A percentile compares a stretch with the other conserved stretches of the same genome.
These are phyloP conservation scores for Acomys russatus DNA, from an alignment of 2,797 vertebrate genomes.

Conservation along the genomic window DNA sequence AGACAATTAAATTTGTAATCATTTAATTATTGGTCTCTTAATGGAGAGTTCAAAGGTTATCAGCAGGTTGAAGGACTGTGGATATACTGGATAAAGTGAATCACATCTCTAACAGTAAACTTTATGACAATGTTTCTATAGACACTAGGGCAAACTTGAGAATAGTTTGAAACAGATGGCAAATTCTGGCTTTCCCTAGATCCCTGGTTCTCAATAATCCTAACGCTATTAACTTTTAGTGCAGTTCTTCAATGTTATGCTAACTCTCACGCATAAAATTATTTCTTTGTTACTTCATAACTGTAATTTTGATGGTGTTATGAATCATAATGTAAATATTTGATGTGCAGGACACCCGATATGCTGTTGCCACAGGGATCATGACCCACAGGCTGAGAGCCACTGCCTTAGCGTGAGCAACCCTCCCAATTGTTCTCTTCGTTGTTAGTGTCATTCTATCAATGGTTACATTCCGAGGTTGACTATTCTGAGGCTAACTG, in stretches of 20 bases:
- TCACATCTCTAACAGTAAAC: not conserved
- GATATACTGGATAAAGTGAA: not conserved
- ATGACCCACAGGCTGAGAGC: not conserved
- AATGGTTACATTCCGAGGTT: not conserved
- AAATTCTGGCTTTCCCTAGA: not conserved
- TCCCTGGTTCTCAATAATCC: not conserved
- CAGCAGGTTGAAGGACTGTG: not conserved
- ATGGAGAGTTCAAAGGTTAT: not conserved
- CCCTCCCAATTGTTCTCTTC: not conserved
- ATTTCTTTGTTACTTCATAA: not conserved
- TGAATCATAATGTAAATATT: not conserved
- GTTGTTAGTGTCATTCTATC: not conserved
- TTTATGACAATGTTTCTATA: conserved; percentile 5
- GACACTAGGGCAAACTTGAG: not conserved
- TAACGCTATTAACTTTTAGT: not conserved
- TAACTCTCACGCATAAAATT: not conserved
- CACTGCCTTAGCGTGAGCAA: not conserved
- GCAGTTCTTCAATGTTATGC: not conserved
- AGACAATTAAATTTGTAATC: conserved; percentile 22
- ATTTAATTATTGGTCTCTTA: not conserved
- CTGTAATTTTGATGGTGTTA: not conserved
- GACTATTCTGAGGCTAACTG: not conserved
- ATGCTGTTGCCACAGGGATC: no score
- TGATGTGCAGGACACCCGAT: not conserved
- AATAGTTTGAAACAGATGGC: not conserved